Conservation (phyloP, 2,797 vertebrate genomes). For the Alosa sapidissima region DNA sequence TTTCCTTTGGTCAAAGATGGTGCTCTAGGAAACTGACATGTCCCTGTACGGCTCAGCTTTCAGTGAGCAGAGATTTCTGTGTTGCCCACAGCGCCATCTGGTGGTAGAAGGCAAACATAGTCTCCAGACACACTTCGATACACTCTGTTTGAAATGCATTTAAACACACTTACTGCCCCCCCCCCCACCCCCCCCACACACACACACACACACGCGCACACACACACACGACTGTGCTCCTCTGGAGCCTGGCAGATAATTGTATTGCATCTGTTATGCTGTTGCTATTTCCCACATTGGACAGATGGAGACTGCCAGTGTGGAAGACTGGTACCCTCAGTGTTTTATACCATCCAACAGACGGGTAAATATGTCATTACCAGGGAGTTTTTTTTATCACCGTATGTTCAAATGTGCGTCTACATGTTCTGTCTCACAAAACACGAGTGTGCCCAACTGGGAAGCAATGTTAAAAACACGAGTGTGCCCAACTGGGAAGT, state of each 20-base stretch:
- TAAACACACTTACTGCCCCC: background rate
- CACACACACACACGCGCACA: background rate
- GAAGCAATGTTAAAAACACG: no score
- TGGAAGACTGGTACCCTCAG: conserved; percentile 59
- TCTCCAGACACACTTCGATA: background rate
- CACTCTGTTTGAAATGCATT: background rate
- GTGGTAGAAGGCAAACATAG: background rate
- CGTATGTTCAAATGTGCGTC: background rate
- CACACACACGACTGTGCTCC: background rate
- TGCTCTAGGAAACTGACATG: background rate
- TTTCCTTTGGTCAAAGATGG: background rate
- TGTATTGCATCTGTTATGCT: conserved; percentile 8
- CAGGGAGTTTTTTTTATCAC: background rate
- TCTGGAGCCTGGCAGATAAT: conserved; percentile 52
- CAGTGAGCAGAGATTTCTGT: background rate
- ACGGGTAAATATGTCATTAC: conserved; percentile 62
- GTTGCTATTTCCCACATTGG: conserved; percentile 37
- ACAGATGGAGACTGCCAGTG: conserved; percentile 53
- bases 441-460: no score
- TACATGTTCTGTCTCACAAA: background rate
- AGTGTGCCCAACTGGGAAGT: no score
- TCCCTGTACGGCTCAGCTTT: background rate
- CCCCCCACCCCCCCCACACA: background rate
- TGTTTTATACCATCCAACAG: conserved; percentile 69
- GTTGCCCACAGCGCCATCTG: background rate